phyloP scores from a whole-genome alignment of 2,888 invertebrate genomes.

The Branchellion lobata region DNA sequence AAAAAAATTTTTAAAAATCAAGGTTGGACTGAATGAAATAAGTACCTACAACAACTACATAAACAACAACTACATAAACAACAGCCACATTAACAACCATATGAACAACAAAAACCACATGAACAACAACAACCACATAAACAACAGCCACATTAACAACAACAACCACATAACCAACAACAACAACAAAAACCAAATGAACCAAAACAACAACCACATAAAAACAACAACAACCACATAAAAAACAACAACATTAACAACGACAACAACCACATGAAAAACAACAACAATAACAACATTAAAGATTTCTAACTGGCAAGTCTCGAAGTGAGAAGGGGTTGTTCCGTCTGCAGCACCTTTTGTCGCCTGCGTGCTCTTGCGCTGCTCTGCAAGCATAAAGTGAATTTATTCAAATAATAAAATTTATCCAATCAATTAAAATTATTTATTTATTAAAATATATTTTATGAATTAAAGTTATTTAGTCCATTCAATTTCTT shows the following conservation, averaged over 20 bases:
- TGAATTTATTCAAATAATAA: neutral
- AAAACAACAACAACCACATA: neutral
- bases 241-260: neutral
- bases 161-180: neutral
- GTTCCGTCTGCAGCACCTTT: slow-evolving; percentile 20
- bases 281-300: neutral
- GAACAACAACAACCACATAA: too few species aligned
- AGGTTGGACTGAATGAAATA: too few species aligned
- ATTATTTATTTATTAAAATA: neutral
- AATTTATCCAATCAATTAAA: neutral
- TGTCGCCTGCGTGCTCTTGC: slow-evolving; percentile 29
- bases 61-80: too few species aligned
- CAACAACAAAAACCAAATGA: neutral
- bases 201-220: neutral
- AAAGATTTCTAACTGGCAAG: too few species aligned
- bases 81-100: too few species aligned
- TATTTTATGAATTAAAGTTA: too few species aligned
- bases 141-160: too few species aligned
- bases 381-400: neutral
- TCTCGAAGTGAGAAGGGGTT: neutral
- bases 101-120: too few species aligned
- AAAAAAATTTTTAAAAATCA: too few species aligned
- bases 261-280: neutral
- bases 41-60: too few species aligned
- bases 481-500: too few species aligned